A percentile compares a stretch with the other conserved stretches of the same genome.
Conservation (phyloP, 2,113 vertebrate species). For the Sinocyclocheilus anophthalmus region DNA sequence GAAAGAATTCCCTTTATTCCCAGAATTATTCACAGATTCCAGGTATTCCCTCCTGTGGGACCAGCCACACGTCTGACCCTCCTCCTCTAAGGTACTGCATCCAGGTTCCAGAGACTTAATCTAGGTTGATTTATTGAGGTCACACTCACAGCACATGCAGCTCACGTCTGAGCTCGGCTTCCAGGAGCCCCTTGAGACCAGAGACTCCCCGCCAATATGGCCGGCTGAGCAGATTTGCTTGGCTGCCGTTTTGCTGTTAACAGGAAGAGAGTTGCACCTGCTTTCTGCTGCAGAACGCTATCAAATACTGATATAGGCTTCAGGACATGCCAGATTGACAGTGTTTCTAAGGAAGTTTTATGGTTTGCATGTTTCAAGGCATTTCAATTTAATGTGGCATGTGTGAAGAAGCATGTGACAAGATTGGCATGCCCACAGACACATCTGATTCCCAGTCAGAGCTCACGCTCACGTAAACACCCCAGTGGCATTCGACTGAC, state of each 20-base stretch:
- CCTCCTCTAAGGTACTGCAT: not conserved
- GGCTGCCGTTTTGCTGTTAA: conserved; percentile 28
- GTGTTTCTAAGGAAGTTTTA: not conserved
- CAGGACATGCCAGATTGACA: not conserved
- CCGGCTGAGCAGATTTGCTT: conserved; percentile 35
- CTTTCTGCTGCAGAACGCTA: conserved; percentile 15
- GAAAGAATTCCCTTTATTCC: not conserved
- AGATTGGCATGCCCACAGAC: not conserved
- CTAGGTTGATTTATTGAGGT: conserved; percentile 56
- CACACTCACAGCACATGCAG: conserved; percentile 34
- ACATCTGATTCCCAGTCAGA: conserved; percentile 9
- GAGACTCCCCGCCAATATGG: conserved; percentile 35
- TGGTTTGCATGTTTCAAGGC: not conserved
- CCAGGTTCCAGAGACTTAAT: conserved; percentile 44
- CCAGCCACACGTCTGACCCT: not conserved
- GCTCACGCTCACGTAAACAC: conserved; percentile 3
- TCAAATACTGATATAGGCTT: not conserved
- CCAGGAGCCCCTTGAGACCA: conserved; percentile 40
- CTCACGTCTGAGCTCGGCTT: conserved; percentile 32
- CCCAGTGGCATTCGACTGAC: not conserved
- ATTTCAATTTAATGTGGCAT: not conserved
- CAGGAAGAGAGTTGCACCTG: conserved; percentile 36
- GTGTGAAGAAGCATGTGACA: not conserved
- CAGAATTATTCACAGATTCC: conserved; percentile 18
- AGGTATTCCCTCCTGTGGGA: conserved; percentile 12